Conservation (phyloP, 1,140 invertebrate genomes). For the Whitmania pigra region DNA sequence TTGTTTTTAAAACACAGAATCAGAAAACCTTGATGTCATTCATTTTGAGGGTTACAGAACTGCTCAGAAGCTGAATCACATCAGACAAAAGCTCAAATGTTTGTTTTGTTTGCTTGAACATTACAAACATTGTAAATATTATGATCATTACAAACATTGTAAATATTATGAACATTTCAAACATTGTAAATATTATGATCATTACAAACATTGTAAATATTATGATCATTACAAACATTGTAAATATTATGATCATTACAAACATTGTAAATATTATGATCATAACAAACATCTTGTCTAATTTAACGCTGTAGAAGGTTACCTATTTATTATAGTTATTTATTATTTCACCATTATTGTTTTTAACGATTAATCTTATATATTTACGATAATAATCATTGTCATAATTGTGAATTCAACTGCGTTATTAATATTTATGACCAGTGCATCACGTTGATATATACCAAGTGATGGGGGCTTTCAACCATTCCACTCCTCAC, state of each 20-base stretch:
- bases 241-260: neutral
- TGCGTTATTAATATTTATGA: too few species aligned
- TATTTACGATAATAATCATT: too few species aligned
- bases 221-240: neutral
- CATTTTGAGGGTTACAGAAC: constrained; percentile 9
- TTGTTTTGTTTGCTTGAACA: neutral
- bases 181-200: neutral
- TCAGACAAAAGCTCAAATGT: constrained; percentile 4
- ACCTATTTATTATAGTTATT: neutral
- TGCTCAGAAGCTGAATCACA: constrained; percentile 6
- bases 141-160: neutral
- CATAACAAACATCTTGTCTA: too few species aligned
- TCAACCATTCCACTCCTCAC: too few species aligned
- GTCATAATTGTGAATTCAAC: too few species aligned
- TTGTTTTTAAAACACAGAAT: neutral
- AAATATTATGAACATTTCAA: neutral
- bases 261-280: too few species aligned
- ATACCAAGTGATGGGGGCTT: too few species aligned
- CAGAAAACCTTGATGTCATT: constrained; percentile 6
- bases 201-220: neutral
- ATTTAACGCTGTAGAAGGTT: neutral
- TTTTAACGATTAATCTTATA: too few species aligned
- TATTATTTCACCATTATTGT: neutral
- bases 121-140: neutral
- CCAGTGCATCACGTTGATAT: too few species aligned